These are phyloP conservation scores for Martes martes DNA, from an alignment of 2,113 vertebrate species.

Conservation along the genomic window DNA sequence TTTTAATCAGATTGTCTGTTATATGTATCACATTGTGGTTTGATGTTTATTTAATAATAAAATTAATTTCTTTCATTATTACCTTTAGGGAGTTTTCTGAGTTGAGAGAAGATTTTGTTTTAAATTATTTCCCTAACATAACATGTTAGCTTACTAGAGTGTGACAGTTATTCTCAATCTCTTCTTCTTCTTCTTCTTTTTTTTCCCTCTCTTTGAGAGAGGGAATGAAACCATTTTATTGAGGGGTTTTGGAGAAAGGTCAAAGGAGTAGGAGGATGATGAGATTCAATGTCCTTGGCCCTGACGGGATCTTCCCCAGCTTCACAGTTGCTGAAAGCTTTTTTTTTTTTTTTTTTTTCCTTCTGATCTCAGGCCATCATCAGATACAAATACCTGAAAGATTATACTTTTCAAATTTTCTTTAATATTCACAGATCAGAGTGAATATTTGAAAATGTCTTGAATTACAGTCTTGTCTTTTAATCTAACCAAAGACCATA, in stretches of 20 bases:
- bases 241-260: neutral
- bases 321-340: neutral
- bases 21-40: neutral
- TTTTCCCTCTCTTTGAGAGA: neutral
- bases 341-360: neutral
- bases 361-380: neutral
- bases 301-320: neutral
- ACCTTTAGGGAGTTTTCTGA: neutral
- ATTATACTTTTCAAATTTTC: neutral
- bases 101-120: neutral
- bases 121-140: neutral
- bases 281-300: neutral
- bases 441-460: neutral
- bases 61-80: neutral
- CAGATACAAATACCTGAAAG: neutral
- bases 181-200: neutral
- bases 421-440: neutral
- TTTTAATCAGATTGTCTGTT: neutral
- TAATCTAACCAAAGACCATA: neutral
- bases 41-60: neutral
- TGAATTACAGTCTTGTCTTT: neutral
- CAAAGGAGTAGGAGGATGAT: neutral
- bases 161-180: neutral
- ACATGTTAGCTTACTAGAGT: neutral
- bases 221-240: neutral